Base-by-base conservation (phyloP, 2,888 invertebrate species). In the Idaea aversata region DNA sequence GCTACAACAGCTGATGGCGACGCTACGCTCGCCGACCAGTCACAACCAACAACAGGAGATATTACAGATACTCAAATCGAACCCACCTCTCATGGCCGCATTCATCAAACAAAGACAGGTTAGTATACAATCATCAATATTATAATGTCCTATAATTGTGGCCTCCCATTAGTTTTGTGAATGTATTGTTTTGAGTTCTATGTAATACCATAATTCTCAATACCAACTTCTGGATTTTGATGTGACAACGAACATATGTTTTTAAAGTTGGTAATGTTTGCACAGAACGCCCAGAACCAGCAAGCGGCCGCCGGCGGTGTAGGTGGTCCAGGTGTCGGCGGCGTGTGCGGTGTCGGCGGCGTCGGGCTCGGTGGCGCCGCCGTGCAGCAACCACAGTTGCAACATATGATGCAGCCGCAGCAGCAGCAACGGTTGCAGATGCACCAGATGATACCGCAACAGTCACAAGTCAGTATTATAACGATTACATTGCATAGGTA, bases 51-150 rank as follows among this genome's bases (percentile, higher is more conserved):
- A 99, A 82, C 96, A 96, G 79, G 96, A 97, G 88, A 95, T 97
- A 72, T 93, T 98, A 70, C 95, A 96, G 78, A 98, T 99, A 84
- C 94, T 99, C 70, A 98, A 98, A 88, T 96, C 97, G 73, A 98
- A 98, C 90, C 99, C 99, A 59, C 97, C 97, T 78, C 94, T 99
- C 62, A 98, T 99, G 97, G 97, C 98, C 67, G 98, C 98, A 66
- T 98, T 98, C 82, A 97, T 99, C 71, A 97, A 98, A 85, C 97
- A 97, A 86, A 94, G 97, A 85, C 96, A 96, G 90, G 95, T 94
- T 72, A 47, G 25, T 25, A 25, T 25, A 25, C 25, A n/a, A n/a
- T n/a, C n/a, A n/a, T n/a, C n/a, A n/a, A n/a, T n/a, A n/a, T n/a
- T n/a, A n/a, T n/a, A n/a, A n/a, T n/a, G n/a, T n/a, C n/a, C n/a